These are phyloP conservation scores for Atractosteus spatula DNA, from an alignment of 2,113 vertebrate genomes.

Conservation along the genomic window DNA sequence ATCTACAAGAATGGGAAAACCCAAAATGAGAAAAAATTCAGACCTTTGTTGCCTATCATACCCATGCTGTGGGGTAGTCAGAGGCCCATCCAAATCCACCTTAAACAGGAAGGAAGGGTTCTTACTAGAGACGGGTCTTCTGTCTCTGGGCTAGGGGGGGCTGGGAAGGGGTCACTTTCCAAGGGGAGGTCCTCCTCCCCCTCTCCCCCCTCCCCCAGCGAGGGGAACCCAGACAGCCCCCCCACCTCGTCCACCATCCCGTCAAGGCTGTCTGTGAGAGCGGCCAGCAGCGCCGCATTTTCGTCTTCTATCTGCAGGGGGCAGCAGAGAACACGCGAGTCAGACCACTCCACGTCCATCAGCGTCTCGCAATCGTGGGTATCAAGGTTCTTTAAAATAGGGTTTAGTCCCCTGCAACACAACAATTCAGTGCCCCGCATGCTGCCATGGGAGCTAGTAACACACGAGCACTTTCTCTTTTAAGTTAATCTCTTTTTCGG, in stretches of 20 bases:
- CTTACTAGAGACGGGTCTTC: slow-evolving; percentile 95
- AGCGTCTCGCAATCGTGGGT: no score
- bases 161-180: slow-evolving; percentile 51
- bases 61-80: slow-evolving; percentile 69
- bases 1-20: slow-evolving; percentile 40
- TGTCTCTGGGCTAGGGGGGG: slow-evolving; percentile 68
- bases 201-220: slow-evolving; percentile 71
- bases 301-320: slow-evolving; percentile 82
- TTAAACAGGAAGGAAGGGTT: slow-evolving; percentile 70
- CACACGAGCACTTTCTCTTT: no score
- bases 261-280: slow-evolving; percentile 90
- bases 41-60: slow-evolving; percentile 79
- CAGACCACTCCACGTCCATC: no score
- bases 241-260: slow-evolving; percentile 86
- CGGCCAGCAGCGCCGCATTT: slow-evolving; percentile 91
- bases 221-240: slow-evolving; percentile 84
- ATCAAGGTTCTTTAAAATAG: no score
- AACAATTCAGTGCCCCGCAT: no score
- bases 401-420: no score
- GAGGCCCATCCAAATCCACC: slow-evolving; percentile 70
- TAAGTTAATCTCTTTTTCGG: no score
- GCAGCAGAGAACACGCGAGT: slow-evolving; percentile 7
- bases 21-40: slow-evolving; percentile 82
- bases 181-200: slow-evolving; percentile 67
- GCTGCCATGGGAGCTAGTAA: no score